A percentile compares a stretch with the other conserved stretches of the same genome.
Evolutionary conservation across 2,113 vertebrate genomes (phyloP).

Genomic region (Tapirus terrestris): DNA sequence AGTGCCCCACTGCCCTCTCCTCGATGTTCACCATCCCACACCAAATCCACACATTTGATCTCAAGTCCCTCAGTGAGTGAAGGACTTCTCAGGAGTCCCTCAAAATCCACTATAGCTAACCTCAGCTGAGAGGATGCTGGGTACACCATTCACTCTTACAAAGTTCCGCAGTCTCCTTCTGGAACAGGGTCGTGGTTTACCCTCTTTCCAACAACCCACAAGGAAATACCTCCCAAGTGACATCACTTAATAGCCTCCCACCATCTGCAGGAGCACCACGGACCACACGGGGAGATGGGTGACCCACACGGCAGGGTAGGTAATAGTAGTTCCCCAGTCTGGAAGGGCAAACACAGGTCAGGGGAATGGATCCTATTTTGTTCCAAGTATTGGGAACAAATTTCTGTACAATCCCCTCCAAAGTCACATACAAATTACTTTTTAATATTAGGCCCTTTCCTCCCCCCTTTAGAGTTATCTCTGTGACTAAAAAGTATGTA

Average conservation of each 20-base stretch:
- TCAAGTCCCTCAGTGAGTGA: neutral
- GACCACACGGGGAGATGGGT: neutral
- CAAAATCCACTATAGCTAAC: neutral
- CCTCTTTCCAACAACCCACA: slow-evolving; percentile 18
- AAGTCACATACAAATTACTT: neutral
- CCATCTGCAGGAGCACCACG: neutral
- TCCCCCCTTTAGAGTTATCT: neutral
- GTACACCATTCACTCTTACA: neutral
- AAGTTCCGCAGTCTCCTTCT: neutral
- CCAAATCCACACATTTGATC: neutral
- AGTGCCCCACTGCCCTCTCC: too few species aligned
- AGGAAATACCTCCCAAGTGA: neutral
- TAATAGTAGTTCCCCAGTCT: neutral
- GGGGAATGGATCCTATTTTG: neutral
- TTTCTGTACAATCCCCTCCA: neutral
- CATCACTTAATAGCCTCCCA: neutral
- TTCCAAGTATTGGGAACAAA: neutral
- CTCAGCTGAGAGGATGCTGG: neutral
- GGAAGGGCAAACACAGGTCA: neutral
- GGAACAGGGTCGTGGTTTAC: neutral
- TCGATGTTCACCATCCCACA: neutral
- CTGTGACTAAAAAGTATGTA: neutral
- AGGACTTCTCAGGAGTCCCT: neutral
- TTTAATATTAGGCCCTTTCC: neutral
- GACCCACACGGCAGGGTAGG: neutral